Percentiles rank a stretch among this genome's conserved stretches.
Conservation (phyloP, 2,888 invertebrate species). For the Torymus texanus region DNA sequence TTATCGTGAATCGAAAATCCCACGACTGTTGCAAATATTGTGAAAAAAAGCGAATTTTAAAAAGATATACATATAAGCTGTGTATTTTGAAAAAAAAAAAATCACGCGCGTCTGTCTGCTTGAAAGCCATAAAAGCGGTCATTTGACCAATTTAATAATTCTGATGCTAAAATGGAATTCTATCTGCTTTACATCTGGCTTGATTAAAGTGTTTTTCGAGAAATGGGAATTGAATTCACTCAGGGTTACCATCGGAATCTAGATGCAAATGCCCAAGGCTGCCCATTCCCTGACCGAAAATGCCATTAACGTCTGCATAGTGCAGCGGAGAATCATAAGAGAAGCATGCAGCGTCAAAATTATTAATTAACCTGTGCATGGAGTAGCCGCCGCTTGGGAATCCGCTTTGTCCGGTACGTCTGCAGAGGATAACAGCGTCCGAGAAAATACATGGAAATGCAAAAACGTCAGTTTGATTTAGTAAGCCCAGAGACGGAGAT, state of each 20-base stretch:
- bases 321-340: constrained; percentile 64
- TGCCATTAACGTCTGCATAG: constrained; percentile 46
- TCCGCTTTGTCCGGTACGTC: constrained; percentile 77
- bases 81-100: too few species aligned
- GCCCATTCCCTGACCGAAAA: constrained; percentile 60
- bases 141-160: too few species aligned
- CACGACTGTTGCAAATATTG: too few species aligned
- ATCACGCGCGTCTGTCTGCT: too few species aligned
- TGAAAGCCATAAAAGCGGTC: too few species aligned
- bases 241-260: constrained; percentile 62
- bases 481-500: neutral
- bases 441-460: constrained; percentile 9
- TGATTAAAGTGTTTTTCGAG: constrained; percentile 30
- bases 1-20: too few species aligned
- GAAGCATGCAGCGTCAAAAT: constrained; percentile 70
- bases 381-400: constrained; percentile 74
- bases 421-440: constrained; percentile 62
- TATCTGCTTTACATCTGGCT: too few species aligned
- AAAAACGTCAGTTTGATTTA: constrained; percentile 17
- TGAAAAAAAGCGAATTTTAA: too few species aligned
- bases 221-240: constrained; percentile 43
- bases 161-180: too few species aligned
- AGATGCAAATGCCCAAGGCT: constrained; percentile 60
- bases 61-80: too few species aligned
- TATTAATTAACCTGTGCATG: constrained; percentile 77